Conservation (phyloP, 2,113 vertebrate species). For the Lipophrys pholis region DNA sequence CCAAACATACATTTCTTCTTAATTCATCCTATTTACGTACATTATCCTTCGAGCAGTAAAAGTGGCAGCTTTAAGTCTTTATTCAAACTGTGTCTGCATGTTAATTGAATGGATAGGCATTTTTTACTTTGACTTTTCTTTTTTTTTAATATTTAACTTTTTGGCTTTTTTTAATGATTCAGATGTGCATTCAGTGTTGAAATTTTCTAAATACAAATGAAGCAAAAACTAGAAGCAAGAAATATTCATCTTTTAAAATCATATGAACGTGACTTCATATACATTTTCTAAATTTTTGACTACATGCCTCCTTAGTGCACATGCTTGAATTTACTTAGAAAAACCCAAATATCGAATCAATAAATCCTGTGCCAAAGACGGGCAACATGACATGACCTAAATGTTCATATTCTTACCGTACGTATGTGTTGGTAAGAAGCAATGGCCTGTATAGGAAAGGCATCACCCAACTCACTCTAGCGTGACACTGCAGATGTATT, state of each 20-base stretch:
- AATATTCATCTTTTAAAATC: too few species aligned
- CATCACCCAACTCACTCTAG: slow-evolving; percentile 41
- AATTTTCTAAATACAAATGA: background rate
- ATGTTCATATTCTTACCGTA: slow-evolving; percentile 46
- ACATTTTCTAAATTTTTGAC: background rate
- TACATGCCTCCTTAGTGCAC: background rate
- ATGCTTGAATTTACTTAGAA: slow-evolving; percentile 12
- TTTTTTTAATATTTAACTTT: too few species aligned
- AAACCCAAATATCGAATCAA: background rate
- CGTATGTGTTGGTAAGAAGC: slow-evolving; percentile 33
- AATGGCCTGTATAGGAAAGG: slow-evolving; percentile 40
- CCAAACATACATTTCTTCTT: too few species aligned
- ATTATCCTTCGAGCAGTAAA: too few species aligned
- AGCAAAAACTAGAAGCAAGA: background rate
- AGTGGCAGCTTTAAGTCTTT: too few species aligned
- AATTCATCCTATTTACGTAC: too few species aligned
- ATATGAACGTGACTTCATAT: background rate
- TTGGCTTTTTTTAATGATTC: too few species aligned
- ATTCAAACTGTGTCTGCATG: too few species aligned
- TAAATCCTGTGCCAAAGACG: slow-evolving; percentile 18
- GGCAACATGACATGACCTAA: slow-evolving; percentile 15
- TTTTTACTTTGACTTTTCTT: too few species aligned
- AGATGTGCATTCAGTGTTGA: too few species aligned
- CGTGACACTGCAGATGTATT: slow-evolving; percentile 67
- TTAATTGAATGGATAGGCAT: too few species aligned